Base-by-base conservation (phyloP, 2,888 invertebrate genomes). In the Eilema depressum region DNA sequence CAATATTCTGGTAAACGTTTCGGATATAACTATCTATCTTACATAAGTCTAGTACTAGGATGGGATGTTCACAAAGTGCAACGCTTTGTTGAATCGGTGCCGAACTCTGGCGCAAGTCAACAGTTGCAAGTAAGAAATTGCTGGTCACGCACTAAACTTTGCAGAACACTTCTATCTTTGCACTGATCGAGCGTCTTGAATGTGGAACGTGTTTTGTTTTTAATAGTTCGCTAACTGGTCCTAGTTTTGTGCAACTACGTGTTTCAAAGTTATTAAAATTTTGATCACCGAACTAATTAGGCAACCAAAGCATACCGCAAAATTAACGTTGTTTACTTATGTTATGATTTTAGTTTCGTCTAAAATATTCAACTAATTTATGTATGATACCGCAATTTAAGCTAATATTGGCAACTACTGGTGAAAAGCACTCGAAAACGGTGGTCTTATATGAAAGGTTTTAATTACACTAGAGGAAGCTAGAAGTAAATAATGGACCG, bases 111-210 rank as follows among this genome's bases (percentile, higher is more conserved):
- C 53, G 53, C 53, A 53, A 53, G 53, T 53, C 53, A 53, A 53
- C 53, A n/a, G 53, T 53, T 53, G 73, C 71, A 47, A 73, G 74
- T 66, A 73, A 76, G 71, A 70, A 77, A 80, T 76, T 75, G 79
- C 78, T 68, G 80, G 84, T 84, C 84, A 84, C 83, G 84, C 83
- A 73, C 79, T 75, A 80, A 83, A 83, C 72, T 83, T 84, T 62
- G 73, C 60, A 75, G 69, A 80, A 78, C 74, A 76, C 78, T 81
- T 74, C 75, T 76, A 68, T 81, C 81, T 76, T 72, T 53, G 75
- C 73, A 68, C 67, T 74, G 80, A 81, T 79, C 80, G 71, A 63
- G 47, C 65, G 75, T 78, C 74, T 63, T 72, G 41, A 66, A 70
- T 66, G 69, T 73, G 5, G 63, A 71, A 77, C 73, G 70, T 70